phyloP scores from a whole-genome alignment of 92 coral and sea anemone genomes.

The Epizoanthus stellaris region DNA sequence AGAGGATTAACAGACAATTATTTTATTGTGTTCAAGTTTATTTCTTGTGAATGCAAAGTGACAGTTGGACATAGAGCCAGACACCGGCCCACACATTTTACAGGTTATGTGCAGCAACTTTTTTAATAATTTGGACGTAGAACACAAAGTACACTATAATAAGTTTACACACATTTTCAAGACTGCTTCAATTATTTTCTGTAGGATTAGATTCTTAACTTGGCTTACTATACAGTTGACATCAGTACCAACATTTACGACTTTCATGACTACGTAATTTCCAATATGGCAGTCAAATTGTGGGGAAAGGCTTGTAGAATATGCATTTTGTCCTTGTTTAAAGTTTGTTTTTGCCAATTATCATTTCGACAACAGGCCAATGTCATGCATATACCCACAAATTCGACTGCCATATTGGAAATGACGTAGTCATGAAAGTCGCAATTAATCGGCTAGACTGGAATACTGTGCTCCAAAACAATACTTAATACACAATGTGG shows the following conservation, averaged over 20 bases:
- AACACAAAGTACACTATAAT: neutral
- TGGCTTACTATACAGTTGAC: neutral
- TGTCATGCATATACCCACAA: no score
- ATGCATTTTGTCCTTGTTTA: no score
- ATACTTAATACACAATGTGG: neutral
- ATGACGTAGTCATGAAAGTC: no score
- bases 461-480: neutral
- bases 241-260: neutral
- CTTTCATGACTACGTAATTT: no score
- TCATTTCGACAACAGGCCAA: no score
- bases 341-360: no score
- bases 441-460: neutral
- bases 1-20: neutral
- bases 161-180: neutral
- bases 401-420: no score
- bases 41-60: neutral
- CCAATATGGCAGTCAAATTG: no score
- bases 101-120: neutral
- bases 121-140: neutral
- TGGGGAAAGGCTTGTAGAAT: no score
- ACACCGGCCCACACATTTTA: neutral
- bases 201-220: neutral
- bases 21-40: neutral
- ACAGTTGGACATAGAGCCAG: neutral
- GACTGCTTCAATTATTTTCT: neutral